Base-by-base conservation (phyloP, 2,113 vertebrate genomes). In the Albula glossodonta region DNA sequence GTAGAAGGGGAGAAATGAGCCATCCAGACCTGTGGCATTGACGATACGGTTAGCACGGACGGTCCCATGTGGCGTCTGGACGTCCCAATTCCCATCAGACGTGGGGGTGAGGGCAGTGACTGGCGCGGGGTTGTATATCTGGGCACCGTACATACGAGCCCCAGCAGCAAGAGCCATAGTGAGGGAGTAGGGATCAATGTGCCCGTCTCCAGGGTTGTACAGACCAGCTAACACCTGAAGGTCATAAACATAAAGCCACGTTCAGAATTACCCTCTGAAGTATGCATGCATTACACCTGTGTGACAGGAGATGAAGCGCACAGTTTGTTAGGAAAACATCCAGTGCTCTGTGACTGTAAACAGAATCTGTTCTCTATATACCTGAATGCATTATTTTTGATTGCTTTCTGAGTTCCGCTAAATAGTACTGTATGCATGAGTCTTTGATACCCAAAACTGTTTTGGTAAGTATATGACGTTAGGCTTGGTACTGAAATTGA, bases 141-240 rank as follows among this genome's bases (percentile, higher is more conserved):
- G 94, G n/a, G 98, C 98, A 4, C 98, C 97, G 0, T 98, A 96
- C 95, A 98, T 97, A 57, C 98, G 97, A 84, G 98, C 98, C n/a
- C 98, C 98, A 19, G 97, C 96, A 17, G 98, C 98, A 91, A 99
- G 93, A 8, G 98, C 97, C 98, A 99, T 99, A 0, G 98, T 99
- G 80, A 99, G 95, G 83, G 97, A 99, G 90, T 99, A 99, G 0
- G 98, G 98, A 92, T 99, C 98, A n/a, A 99, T 99, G 92, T 99
- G 98, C 49, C 98, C 98, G 84, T 99, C 98, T 85, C 96, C 98
- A 77, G 98, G 97, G 25, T 97, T 99, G 92, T 99, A 97, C 9
- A 99, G 94, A 51, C 98, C 98, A 63, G 97, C 97, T 92, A 99
- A 91, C 92, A 99, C 94, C 98, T 99, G 57, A 11, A 49, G 51